Base-by-base conservation (phyloP, 2,797 vertebrate genomes). In the Acrossocheilus fasciatus region DNA sequence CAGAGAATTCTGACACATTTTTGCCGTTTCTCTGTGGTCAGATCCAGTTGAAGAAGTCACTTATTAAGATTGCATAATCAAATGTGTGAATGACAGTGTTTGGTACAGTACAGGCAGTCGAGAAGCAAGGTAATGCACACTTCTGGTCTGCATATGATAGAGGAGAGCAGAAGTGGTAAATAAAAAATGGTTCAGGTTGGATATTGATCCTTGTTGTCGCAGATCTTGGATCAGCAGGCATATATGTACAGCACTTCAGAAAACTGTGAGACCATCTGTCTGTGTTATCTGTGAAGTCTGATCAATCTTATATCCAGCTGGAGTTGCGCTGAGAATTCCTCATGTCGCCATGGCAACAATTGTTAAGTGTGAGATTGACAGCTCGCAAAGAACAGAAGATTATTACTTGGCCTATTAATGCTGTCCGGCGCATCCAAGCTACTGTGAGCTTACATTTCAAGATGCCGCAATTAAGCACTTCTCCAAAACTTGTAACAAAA, bases 271-370 rank as follows among this genome's bases (percentile, higher is more conserved):
- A 74, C 88, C 88, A 89, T 88, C 89, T 89, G 86, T 62, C 72
- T 69, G 74, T 70, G 76, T 84, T 86, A 86, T 87, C 47, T 78
- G 86, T 88, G 87, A 80, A 84, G 77, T 81, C 66, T 86, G 81
- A 64, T 81, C 83, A 84, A 83, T 72, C 39, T 87, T 78, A 43
- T 34, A 69, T 79, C 87, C 89, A 89, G 87, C 87, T 89, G 89
- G 86, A 86, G 82, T 81, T 85, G 50, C 82, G 80, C 66, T 83
- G 86, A 88, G 74, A 83, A 87, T 62, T 84, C 85, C 78, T 80
- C 89, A 78, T 59, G 72, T 88, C 72, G 47, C 89, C 86, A 90
- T 89, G 87, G 87, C 85, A 88, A 89, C 89, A 57, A 88, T 80
- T 85, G 87, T 85, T 69, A 85, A 78, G 57, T 30, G 75, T 79